These are phyloP conservation scores for Piprites chloris DNA, from an alignment of 2,113 vertebrate genomes.

Conservation along the genomic window DNA sequence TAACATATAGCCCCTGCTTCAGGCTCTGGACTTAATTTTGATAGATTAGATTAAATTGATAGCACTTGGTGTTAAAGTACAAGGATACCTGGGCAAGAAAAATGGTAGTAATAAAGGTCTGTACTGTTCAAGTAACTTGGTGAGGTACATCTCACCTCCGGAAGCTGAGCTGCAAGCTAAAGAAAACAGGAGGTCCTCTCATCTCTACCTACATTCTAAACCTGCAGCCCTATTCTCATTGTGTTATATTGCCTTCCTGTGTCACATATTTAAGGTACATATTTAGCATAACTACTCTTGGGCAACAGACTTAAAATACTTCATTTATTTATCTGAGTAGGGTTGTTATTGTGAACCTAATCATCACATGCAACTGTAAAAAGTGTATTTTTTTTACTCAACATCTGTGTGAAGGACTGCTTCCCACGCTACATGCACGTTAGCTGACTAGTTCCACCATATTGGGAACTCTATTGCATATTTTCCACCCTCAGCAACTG, in stretches of 20 bases:
- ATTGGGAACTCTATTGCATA: slow-evolving; percentile 1
- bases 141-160: background rate
- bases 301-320: background rate
- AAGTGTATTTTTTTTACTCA: slow-evolving; percentile 49
- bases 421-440: slow-evolving; percentile 37
- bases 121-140: background rate
- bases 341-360: background rate
- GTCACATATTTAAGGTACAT: background rate
- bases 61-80: background rate
- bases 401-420: slow-evolving; percentile 44
- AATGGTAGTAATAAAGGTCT: background rate
- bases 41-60: background rate
- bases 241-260: background rate
- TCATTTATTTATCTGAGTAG: slow-evolving; percentile 35
- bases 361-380: background rate
- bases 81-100: background rate
- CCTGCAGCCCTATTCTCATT: background rate
- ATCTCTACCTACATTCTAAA: background rate
- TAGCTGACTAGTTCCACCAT: background rate
- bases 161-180: background rate
- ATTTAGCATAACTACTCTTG: background rate
- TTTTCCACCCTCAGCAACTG: slow-evolving; percentile 41
- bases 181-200: background rate
- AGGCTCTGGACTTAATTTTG: background rate
- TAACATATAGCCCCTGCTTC: background rate